These are phyloP conservation scores for Ethmia dodecea DNA, from an alignment of 2,888 invertebrate genomes.

Conservation along the genomic window DNA sequence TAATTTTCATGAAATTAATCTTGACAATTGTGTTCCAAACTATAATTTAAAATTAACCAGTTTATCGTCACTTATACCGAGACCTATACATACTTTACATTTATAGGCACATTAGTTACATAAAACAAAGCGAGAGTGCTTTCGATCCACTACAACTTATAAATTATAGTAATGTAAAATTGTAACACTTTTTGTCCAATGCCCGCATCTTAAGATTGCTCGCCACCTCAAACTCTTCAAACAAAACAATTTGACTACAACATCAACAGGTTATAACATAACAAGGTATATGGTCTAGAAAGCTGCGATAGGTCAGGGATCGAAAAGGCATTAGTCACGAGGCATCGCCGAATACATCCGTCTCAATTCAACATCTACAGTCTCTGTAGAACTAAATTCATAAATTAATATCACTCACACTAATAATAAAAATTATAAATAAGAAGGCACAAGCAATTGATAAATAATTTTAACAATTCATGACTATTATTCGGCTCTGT, in stretches of 20 bases:
- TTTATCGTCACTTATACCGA: slow-evolving; percentile 60
- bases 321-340: slow-evolving; percentile 62
- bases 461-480: slow-evolving; percentile 66
- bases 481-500: slow-evolving; percentile 60
- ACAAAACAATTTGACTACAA: slow-evolving; percentile 56
- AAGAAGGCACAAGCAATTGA: slow-evolving; percentile 74
- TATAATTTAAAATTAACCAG: slow-evolving; percentile 59
- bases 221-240: slow-evolving; percentile 50
- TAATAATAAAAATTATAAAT: slow-evolving; percentile 66
- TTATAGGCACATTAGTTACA: slow-evolving; percentile 76
- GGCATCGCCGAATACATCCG: slow-evolving; percentile 61
- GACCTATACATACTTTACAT: slow-evolving; percentile 73
- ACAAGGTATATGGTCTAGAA: slow-evolving; percentile 44
- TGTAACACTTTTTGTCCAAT: slow-evolving; percentile 58
- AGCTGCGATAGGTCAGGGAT: slow-evolving; percentile 55
- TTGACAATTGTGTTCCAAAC: slow-evolving; percentile 44
- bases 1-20: slow-evolving; percentile 33
- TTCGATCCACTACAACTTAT: slow-evolving; percentile 69
- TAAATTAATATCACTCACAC: slow-evolving; percentile 73
- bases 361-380: slow-evolving; percentile 32
- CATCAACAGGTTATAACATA: slow-evolving; percentile 54
- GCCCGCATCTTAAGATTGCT: slow-evolving; percentile 65
- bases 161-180: slow-evolving; percentile 49
- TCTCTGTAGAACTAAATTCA: slow-evolving; percentile 63
- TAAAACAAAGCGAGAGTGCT: slow-evolving; percentile 71